phyloP scores from a whole-genome alignment of 1,140 invertebrate genomes.

The Polyergus mexicanus region DNA sequence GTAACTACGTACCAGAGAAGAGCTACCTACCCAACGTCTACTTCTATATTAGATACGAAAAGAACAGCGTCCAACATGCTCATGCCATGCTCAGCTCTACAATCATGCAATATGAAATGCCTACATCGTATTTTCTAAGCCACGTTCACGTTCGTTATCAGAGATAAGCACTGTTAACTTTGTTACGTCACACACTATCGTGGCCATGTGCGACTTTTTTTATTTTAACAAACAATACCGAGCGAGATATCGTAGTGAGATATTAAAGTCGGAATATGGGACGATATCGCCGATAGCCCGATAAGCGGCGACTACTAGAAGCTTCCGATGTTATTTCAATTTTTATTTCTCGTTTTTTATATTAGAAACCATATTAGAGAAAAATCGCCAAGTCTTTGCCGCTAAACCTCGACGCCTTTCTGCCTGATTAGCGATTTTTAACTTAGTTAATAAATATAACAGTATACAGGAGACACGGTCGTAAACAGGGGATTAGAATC shows the following conservation, averaged over 20 bases:
- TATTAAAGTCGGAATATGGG: not conserved
- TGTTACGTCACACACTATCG: not conserved
- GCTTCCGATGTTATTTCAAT: not conserved
- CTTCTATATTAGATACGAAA: constrained; percentile 34
- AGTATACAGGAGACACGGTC: not conserved
- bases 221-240: constrained; percentile 37
- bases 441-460: constrained; percentile 14
- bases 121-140: constrained; percentile 3
- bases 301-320: not conserved
- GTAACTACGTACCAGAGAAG: constrained; percentile 12
- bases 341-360: not conserved
- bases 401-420: not conserved
- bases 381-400: not conserved
- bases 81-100: constrained; percentile 69
- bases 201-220: constrained; percentile 6
- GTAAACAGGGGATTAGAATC: constrained; percentile 24
- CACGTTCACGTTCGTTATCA: constrained; percentile 37
- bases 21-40: constrained; percentile 36
- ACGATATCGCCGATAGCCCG: constrained; percentile 12
- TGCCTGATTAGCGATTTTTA: not conserved
- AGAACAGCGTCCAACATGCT: constrained; percentile 77
- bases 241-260: not conserved
- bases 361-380: not conserved
- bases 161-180: constrained; percentile 27
- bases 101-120: constrained; percentile 42